Percentiles rank a stretch among this genome's conserved stretches.
phyloP scores from a whole-genome alignment of 2,797 vertebrate genomes.

The Propithecus perrieri region DNA sequence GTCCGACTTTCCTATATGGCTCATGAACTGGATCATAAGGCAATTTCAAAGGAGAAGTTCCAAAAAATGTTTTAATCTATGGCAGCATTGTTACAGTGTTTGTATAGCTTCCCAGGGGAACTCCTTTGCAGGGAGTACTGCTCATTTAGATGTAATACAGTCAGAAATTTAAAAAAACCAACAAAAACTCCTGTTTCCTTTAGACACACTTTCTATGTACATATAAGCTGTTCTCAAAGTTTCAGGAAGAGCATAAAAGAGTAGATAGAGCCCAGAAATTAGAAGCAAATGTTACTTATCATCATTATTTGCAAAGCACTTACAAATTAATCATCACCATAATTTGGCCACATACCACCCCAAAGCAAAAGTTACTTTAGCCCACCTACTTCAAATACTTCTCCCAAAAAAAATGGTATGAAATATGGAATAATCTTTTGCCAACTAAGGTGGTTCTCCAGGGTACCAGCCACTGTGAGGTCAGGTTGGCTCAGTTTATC shows the following conservation, averaged over 20 bases:
- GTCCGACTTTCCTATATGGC: conserved; percentile 51
- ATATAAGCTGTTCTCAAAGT: background rate
- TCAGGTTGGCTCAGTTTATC: background rate
- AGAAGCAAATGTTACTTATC: background rate
- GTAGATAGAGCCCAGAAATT: background rate
- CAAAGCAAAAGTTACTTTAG: conserved; percentile 19
- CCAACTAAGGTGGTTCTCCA: conserved; percentile 21
- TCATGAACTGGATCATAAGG: conserved; percentile 56
- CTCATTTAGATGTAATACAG: background rate
- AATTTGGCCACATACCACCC: background rate
- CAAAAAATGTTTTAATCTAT: background rate
- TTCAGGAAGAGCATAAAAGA: background rate
- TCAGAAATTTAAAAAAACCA: background rate
- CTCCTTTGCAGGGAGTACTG: background rate
- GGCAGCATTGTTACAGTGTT: conserved; percentile 2
- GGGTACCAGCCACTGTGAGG: background rate
- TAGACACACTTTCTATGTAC: background rate
- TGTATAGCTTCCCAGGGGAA: conserved; percentile 22
- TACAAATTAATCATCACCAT: conserved; percentile 6
- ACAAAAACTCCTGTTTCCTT: background rate
- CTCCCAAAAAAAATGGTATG: background rate
- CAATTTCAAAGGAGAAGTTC: conserved; percentile 17
- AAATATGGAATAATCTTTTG: conserved; percentile 26
- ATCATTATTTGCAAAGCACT: background rate
- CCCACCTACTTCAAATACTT: conserved; percentile 4